A percentile compares a stretch with the other conserved stretches of the same genome.
Evolutionary conservation across 2,113 vertebrate species (phyloP).

Genomic region (Spea bombifrons): DNA sequence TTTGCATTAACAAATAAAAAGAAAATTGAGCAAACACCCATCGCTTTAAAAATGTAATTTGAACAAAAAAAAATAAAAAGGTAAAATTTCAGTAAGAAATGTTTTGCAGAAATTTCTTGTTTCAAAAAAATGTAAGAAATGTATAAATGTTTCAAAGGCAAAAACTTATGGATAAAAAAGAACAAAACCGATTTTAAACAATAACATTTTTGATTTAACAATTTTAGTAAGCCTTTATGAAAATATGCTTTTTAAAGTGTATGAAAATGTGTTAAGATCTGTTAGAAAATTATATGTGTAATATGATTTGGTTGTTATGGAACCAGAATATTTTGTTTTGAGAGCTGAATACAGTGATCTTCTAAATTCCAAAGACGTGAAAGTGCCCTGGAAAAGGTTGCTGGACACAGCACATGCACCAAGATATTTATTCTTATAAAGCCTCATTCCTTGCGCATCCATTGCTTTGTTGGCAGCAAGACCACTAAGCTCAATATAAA

Average conservation of each 20-base stretch:
- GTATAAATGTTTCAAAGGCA: not conserved
- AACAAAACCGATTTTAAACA: too few relatives aligned
- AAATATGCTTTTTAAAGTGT: not conserved
- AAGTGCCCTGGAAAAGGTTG: slow-evolving; percentile 11
- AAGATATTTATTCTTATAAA: slow-evolving; percentile 6
- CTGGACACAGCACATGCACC: slow-evolving; percentile 29
- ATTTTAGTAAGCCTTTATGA: not conserved
- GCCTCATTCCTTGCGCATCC: slow-evolving; percentile 13
- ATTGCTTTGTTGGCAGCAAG: slow-evolving; percentile 11
- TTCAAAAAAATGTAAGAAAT: not conserved
- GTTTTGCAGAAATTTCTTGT: not conserved
- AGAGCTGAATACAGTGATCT: not conserved
- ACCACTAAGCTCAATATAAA: not conserved
- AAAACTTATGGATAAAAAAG: too few relatives aligned
- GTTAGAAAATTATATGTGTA: not conserved
- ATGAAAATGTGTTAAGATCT: not conserved
- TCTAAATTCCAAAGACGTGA: not conserved
- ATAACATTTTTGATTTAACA: too few relatives aligned
- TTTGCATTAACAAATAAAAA: not conserved
- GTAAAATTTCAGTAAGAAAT: not conserved
- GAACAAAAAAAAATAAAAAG: not conserved
- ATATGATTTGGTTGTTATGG: not conserved
- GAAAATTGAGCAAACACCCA: not conserved
- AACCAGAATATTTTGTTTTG: not conserved
- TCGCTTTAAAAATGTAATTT: not conserved